Evolutionary conservation across 1,140 invertebrate species (phyloP), one percentile per base, ranked within the genome.

Genomic region (Hylaeus volcanicus): DNA sequence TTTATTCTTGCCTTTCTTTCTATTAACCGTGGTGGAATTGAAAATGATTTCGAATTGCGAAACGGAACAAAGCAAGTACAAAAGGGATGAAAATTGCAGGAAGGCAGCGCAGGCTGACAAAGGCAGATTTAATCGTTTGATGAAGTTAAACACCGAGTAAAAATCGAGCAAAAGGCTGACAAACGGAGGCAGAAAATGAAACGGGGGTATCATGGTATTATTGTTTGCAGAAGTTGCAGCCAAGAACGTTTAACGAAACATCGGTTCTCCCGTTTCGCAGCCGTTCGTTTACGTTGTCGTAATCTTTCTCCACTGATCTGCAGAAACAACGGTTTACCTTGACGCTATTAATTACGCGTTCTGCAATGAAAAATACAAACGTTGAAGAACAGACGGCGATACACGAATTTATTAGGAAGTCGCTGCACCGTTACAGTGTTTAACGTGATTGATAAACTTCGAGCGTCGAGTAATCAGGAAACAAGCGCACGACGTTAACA

Each of bases 111-210:
- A 9, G 51, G n/a, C 43, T 9, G 55, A 41, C 8, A 68, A 80
- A 11, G 8, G 43, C 0, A 61, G 48, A 74, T 80, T 79, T 58
- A 58, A 79, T 79, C 51, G 55, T 80, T 45, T 68, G 60, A 68
- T 48, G 51, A 37, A 68, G 51, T 41, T 15, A 65, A 79, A 79
- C 5, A 51, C 6, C 11, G 60, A 45, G 26, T 9, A 48, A 63
- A 70, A 74, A 0, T 26, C 26, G 43, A 4, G 1, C 37, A 12
- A n/a, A 71, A 11, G 51, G 41, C 39, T 2, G 48, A 6, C 8
- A 60, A 14, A 56, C 37, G 60, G 14, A 51, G 6, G 53, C 3
- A 43, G 45, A 51, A 37, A 69, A 72, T 64, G 41, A 72, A 64
- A 71, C 5, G 12, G 6, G 6, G 14, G 63, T 48, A 48, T 11